phyloP scores from a whole-genome alignment of 2,888 invertebrate species.

The Heliconius sara region DNA sequence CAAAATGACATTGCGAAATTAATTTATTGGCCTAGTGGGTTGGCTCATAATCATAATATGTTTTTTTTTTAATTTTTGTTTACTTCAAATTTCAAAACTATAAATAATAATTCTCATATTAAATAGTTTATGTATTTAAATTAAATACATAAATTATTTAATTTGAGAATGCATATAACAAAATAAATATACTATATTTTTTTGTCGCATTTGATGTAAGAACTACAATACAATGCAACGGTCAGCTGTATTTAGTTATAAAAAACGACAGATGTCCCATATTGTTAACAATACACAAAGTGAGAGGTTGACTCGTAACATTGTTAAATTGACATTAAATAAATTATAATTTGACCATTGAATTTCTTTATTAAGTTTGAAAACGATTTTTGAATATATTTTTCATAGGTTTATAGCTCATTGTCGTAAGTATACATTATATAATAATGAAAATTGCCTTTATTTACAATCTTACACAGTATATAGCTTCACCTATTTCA shows the following conservation, averaged over 20 bases:
- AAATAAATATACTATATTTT: too few species aligned
- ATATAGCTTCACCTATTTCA: too few species aligned
- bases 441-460: not conserved
- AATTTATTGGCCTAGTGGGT: too few species aligned
- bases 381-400: not conserved
- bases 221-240: not conserved
- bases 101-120: too few species aligned
- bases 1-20: too few species aligned
- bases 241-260: constrained; percentile 11
- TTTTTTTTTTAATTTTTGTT: too few species aligned
- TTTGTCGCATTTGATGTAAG: not conserved
- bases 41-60: too few species aligned
- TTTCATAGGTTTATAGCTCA: not conserved
- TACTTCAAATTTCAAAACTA: not conserved
- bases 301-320: not conserved
- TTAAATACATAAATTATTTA: not conserved
- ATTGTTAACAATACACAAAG: not conserved
- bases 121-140: too few species aligned
- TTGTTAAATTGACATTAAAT: constrained; percentile 7
- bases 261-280: constrained; percentile 16
- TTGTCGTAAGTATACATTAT: not conserved
- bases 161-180: not conserved
- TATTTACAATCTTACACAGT: too few species aligned
- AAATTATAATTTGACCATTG: not conserved
- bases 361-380: not conserved